A percentile compares a stretch with the other conserved stretches of the same genome.
Evolutionary conservation across 2,888 invertebrate species (phyloP).

Genomic region (Beris morrisii): DNA sequence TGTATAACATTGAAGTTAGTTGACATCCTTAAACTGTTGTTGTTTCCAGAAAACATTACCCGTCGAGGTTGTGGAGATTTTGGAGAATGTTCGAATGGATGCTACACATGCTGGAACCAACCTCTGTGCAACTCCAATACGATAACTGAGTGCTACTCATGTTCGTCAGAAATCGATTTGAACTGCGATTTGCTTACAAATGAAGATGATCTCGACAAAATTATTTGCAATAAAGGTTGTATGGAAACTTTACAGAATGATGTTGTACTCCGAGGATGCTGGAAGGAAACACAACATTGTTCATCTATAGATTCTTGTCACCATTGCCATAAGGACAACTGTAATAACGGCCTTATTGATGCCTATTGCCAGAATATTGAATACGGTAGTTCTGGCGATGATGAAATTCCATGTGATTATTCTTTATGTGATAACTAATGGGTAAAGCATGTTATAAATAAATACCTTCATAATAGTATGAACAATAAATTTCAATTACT

Average conservation of each 20-base stretch:
- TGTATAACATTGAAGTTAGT: too few species aligned
- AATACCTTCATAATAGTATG: too few species aligned
- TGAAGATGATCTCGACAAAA: not conserved
- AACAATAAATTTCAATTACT: too few species aligned
- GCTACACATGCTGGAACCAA: constrained; percentile 15
- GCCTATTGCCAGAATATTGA: not conserved
- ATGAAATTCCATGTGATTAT: too few species aligned
- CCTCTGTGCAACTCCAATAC: constrained; percentile 13
- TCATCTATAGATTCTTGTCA: not conserved
- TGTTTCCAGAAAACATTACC: constrained; percentile 13
- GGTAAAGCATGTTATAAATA: too few species aligned
- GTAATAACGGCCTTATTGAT: constrained; percentile 9
- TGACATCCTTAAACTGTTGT: not conserved
- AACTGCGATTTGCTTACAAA: constrained; percentile 10
- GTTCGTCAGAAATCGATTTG: not conserved
- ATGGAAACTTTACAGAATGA: not conserved
- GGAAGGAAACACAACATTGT: not conserved
- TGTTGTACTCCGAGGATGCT: constrained; percentile 7
- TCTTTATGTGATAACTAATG: too few species aligned
- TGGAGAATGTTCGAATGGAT: not conserved
- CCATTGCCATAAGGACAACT: constrained; percentile 8
- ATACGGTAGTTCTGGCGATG: too few species aligned
- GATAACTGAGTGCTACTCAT: constrained; percentile 20
- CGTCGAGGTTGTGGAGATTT: constrained; percentile 17
- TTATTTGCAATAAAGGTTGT: constrained; percentile 16